Base-by-base conservation (phyloP, 1,140 invertebrate species). In the Scaptomyza hsui region DNA sequence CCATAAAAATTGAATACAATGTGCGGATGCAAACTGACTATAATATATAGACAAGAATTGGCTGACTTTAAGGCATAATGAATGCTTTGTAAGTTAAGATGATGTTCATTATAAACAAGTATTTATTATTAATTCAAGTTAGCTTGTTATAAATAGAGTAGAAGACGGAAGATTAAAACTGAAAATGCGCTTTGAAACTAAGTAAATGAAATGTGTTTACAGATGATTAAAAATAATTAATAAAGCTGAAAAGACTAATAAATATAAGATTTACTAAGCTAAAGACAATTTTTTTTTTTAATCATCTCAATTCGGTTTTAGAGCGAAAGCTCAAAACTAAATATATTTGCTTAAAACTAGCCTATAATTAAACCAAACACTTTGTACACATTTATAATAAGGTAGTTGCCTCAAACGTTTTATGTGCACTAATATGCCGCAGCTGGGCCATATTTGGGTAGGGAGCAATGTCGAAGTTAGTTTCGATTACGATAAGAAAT, bases 401-500 rank as follows among this genome's bases (percentile, higher is more conserved):
- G n/a, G n/a, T n/a, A n/a, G 24, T 5, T 5, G 6, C 13, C 0
- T 9, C n/a, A 52, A 52, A 18, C 19, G 37, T 6, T 41, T 13
- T 1, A 16, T 10, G 0, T 4, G 32, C 42, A 44, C 44, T 19
- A 35, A 79, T 72, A 75, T 80, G 53, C 76, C 81, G 12, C 35
- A 41, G 6, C 12, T 5, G 10, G 15, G 13, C 4, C 12, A n/a
- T 5, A 24, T 26, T 45, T 45, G 26, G 6, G 56, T 69, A 77
- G 64, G n/a, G 56, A 12, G 26, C 35, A 32, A 18, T 16, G 61
- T 47, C 75, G 57, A 70, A 85, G 63, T 74, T 75, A 82, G 74
- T 75, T 72, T 75, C 62, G 41, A 86, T 81, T 78, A 71, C 35
- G 82, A 88, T 88, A 83, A 88, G 78, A 68, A 72, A 88, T 88